Conservation (phyloP, 2,797 vertebrate species). For the Salarias fasciatus region DNA sequence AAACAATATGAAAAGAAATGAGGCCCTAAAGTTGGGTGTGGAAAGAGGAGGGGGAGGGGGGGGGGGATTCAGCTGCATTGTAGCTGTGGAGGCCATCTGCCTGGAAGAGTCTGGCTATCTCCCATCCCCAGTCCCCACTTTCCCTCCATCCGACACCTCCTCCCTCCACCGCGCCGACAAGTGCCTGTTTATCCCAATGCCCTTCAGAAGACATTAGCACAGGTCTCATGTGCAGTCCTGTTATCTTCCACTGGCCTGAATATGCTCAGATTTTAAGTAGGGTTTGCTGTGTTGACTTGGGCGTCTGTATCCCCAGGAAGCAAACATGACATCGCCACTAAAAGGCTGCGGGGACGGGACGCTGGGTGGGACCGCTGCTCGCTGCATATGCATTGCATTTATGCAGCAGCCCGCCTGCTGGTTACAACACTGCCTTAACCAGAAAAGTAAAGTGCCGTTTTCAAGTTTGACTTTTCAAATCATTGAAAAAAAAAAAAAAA, state of each 20-base stretch:
- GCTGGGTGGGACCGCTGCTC: conserved; percentile 65
- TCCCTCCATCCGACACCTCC: conserved; percentile 45
- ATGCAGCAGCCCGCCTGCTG: conserved; percentile 59
- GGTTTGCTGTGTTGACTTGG: conserved; percentile 67
- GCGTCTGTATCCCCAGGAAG: conserved; percentile 69
- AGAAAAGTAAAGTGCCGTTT: conserved; percentile 64
- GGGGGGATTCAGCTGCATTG: conserved; percentile 40
- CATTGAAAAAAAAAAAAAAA: too few species aligned
- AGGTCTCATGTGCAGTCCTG: conserved; percentile 72
- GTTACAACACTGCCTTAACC: conserved; percentile 68
- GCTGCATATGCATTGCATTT: conserved; percentile 76
- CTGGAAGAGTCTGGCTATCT: conserved; percentile 71
- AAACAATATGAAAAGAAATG: conserved; percentile 74
- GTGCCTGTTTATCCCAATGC: conserved; percentile 82
- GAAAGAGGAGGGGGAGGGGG: conserved; percentile 6
- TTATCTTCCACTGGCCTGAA: conserved; percentile 79
- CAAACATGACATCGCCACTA: conserved; percentile 75
- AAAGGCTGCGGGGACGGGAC: conserved; percentile 77
- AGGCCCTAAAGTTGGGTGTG: conserved; percentile 56
- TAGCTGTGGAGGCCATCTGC: conserved; percentile 68
- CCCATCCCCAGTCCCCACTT: conserved; percentile 63
- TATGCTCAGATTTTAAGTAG: conserved; percentile 79
- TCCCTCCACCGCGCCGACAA: conserved; percentile 62
- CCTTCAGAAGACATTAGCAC: conserved; percentile 84
- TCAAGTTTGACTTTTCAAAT: conserved; percentile 54